These are phyloP conservation scores for Drosophila obscura DNA, from an alignment of 1,140 invertebrate species.

Conservation along the genomic window DNA sequence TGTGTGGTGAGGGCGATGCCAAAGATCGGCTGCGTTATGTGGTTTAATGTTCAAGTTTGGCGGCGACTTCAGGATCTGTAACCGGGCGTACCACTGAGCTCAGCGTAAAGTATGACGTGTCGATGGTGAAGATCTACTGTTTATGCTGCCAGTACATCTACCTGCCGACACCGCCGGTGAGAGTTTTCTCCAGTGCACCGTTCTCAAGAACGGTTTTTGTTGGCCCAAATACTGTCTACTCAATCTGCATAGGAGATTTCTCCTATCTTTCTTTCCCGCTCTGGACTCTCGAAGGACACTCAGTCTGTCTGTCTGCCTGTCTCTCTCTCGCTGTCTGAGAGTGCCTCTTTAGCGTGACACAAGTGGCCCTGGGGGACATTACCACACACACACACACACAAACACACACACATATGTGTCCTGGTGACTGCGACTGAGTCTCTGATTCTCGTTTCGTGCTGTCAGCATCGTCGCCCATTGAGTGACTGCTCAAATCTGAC, in stretches of 20 bases:
- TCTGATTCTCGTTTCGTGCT: slow-evolving; percentile 22
- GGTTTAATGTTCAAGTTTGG: too few relatives aligned
- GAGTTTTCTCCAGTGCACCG: too few relatives aligned
- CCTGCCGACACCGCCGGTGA: too few relatives aligned
- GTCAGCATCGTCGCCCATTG: slow-evolving; percentile 22
- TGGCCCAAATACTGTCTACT: too few relatives aligned
- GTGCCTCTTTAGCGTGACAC: slow-evolving; percentile 64
- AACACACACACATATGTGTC: slow-evolving; percentile 6
- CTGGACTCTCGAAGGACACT: slow-evolving; percentile 11
- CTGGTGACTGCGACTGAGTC: background rate
- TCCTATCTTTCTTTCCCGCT: background rate
- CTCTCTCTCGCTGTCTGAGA: slow-evolving; percentile 22
- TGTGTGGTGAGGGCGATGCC: too few relatives aligned
- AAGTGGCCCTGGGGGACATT: slow-evolving; percentile 31
- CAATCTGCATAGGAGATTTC: background rate
- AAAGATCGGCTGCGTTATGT: too few relatives aligned
- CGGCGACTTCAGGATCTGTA: too few relatives aligned
- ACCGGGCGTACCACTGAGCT: too few relatives aligned
- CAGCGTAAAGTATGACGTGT: too few relatives aligned
- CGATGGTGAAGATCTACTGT: too few relatives aligned
- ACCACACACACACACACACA: slow-evolving; percentile 1
- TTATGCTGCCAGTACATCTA: background rate
- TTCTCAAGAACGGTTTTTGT: too few relatives aligned
- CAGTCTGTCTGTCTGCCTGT: slow-evolving; percentile 2
- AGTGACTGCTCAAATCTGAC: slow-evolving; percentile 74